Evolutionary conservation across 2,888 invertebrate species (phyloP).

Genomic region (Amblyteles armatorius): DNA sequence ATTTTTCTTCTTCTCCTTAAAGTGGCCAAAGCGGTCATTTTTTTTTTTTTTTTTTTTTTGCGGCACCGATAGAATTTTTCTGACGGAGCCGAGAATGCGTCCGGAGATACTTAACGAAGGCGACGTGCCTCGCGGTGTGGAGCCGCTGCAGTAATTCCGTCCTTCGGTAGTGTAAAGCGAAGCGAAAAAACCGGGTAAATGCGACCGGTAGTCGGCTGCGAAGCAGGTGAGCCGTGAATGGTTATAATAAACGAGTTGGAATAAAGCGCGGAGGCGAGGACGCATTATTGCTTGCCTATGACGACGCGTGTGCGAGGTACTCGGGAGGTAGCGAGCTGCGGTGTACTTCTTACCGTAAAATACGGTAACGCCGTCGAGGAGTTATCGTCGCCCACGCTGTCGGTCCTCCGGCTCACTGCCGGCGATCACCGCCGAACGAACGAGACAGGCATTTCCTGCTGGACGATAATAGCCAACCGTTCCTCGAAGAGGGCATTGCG

Average conservation of each 20-base stretch:
- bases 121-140: neutral
- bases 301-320: slow-evolving; percentile 47
- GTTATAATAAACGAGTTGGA: slow-evolving; percentile 42
- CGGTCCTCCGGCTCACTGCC: slow-evolving; percentile 29
- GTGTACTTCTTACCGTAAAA: slow-evolving; percentile 28
- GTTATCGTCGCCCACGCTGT: slow-evolving; percentile 57
- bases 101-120: neutral
- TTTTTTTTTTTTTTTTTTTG: neutral
- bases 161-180: neutral
- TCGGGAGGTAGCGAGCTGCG: slow-evolving; percentile 31
- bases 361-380: slow-evolving; percentile 39
- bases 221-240: slow-evolving; percentile 49
- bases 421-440: slow-evolving; percentile 37
- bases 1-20: neutral
- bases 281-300: slow-evolving; percentile 55
- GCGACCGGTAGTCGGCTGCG: slow-evolving; percentile 8
- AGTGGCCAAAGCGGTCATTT: neutral
- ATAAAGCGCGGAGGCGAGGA: slow-evolving; percentile 53
- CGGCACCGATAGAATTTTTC: neutral
- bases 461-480: slow-evolving; percentile 57
- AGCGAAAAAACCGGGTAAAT: neutral
- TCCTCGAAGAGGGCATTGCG: slow-evolving; percentile 22
- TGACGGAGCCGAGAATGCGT: neutral
- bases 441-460: slow-evolving; percentile 61
- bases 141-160: too few relatives aligned